Base-by-base conservation (phyloP, 2,888 invertebrate species). In the Drosophila cognata region DNA sequence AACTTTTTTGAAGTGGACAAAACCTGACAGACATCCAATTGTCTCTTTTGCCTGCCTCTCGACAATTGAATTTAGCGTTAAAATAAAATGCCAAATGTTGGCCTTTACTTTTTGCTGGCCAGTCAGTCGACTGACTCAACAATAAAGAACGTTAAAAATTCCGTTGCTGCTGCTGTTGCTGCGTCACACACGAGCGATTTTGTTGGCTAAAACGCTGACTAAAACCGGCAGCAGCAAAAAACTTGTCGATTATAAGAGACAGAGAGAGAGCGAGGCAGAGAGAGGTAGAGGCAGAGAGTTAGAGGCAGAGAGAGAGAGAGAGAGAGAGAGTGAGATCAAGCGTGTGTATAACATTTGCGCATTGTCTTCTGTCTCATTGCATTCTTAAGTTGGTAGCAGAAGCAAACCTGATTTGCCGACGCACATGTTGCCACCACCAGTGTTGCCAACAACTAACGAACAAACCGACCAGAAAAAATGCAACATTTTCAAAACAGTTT, bases 81-180 rank as follows among this genome's bases (percentile, higher is more conserved):
- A 81, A 84, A 85, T 84, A 51, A 81, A 87, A 85, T 84, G 88
- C 72, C 81, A 87, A 84, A 74, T 79, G 82, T 68, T 85, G 79
- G 79, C 82, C 82, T 86, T 84, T 84, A 67, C 69, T 65, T 51
- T 57, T 18, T 16, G 52, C 33, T 35, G 48, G 28, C 43, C 52
- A 41, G 29, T 57, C 59, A 46, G 46, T 46, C 16, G 21, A 46
- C 25, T 53, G 52, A 74, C 64, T 58, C 46, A 69, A 63, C 71
- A 61, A 61, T 46, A 68, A 69, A 70, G 63, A 67, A 56, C 70
- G 67, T 62, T 59, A 48, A 62, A 38, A 56, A 56, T 28, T 38
- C 50, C 38, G 71, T 5, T 35, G 64, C 43, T 29, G 59, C 6
- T 10, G 57, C n/a, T 35, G 55, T 21, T 51, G 68, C 65, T 68